Evolutionary conservation across 2,797 vertebrate genomes (phyloP).

Genomic region (Petrocephalus sullivani): DNA sequence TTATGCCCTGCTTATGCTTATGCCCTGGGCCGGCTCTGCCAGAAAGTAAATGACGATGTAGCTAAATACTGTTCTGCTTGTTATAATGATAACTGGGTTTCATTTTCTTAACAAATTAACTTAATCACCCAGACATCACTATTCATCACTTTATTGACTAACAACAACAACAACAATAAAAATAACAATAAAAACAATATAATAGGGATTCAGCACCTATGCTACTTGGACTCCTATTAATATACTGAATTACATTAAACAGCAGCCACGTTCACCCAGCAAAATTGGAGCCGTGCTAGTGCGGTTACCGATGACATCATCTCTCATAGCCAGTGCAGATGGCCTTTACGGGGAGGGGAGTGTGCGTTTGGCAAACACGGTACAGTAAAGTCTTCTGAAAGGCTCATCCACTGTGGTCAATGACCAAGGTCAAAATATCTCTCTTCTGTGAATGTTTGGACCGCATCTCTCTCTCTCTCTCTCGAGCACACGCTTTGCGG

Average conservation of each 20-base stretch:
- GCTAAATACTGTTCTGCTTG: no score
- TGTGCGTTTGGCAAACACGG: background rate
- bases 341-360: background rate
- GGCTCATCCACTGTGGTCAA: slow-evolving; percentile 29
- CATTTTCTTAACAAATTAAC: no score
- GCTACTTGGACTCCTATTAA: background rate
- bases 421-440: slow-evolving; percentile 28
- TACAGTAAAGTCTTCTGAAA: slow-evolving; percentile 14
- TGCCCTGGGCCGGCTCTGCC: background rate
- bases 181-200: background rate
- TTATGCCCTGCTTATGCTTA: no score
- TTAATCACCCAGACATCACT: background rate
- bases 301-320: slow-evolving; percentile 2
- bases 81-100: no score
- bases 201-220: background rate
- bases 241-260: background rate
- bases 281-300: background rate
- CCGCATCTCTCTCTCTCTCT: background rate
- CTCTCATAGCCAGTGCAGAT: slow-evolving; percentile 4
- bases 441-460: slow-evolving; percentile 26
- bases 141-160: background rate
- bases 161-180: background rate
- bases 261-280: background rate
- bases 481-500: background rate
- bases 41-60: background rate